Evolutionary conservation across 2,797 vertebrate genomes (phyloP).

Genomic region (Poecilia gillii): DNA sequence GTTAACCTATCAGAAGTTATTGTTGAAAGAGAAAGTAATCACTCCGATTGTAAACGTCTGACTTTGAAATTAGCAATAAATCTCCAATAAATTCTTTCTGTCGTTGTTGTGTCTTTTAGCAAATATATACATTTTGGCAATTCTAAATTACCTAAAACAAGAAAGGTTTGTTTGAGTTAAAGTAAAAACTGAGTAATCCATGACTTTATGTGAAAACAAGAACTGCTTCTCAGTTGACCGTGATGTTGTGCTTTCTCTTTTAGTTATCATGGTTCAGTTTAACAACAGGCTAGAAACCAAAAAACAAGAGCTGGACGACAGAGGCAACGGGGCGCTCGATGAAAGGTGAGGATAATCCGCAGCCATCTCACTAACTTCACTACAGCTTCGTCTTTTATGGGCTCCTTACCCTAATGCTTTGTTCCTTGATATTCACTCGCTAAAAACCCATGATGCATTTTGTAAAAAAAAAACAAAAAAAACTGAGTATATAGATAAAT

Average conservation of each 20-base stretch:
- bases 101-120: not conserved
- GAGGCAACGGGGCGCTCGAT: conserved; percentile 36
- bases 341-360: conserved; percentile 43
- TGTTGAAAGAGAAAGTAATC: too few relatives aligned
- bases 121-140: not conserved
- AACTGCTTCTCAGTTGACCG: not conserved
- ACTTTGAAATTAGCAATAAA: not conserved
- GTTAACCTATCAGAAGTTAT: not conserved
- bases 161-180: not conserved
- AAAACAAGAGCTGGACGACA: conserved; percentile 51
- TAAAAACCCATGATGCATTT: not conserved
- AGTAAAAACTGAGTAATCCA: not conserved
- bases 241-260: not conserved
- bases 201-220: not conserved
- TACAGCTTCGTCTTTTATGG: not conserved
- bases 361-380: not conserved
- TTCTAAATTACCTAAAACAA: not conserved
- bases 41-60: not conserved
- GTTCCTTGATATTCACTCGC: not conserved
- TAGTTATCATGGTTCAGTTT: conserved; percentile 68
- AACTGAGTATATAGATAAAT: not conserved
- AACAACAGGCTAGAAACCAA: conserved; percentile 51
- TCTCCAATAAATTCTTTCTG: not conserved
- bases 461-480: not conserved
- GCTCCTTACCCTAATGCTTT: not conserved